phyloP scores from a whole-genome alignment of 2,113 vertebrate species.

The cattle (Bos taurus) region DNA sequence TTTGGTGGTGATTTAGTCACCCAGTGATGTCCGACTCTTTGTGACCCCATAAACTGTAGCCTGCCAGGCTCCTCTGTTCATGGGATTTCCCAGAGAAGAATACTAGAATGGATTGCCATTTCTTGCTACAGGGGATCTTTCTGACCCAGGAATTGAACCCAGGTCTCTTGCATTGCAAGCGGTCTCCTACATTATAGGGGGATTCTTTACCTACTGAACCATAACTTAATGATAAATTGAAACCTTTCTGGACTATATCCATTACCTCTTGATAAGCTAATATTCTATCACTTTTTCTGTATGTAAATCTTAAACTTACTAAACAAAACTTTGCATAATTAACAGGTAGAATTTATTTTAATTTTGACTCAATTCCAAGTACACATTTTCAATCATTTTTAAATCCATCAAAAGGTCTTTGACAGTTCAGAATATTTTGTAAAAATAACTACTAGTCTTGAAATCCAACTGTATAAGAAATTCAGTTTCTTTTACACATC shows the following conservation, averaged over 20 bases:
- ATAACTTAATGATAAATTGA: background rate
- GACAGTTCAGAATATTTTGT: background rate
- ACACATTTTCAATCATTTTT: slow-evolving; percentile 14
- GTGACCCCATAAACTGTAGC: background rate
- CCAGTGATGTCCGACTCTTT: background rate
- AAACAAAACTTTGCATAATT: background rate
- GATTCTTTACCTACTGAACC: background rate
- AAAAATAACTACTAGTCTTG: background rate
- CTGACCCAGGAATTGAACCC: background rate
- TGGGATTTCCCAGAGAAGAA: background rate
- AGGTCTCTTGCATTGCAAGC: background rate
- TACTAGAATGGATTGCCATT: background rate
- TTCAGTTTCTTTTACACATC: background rate
- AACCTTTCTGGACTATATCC: background rate
- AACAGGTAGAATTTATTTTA: background rate
- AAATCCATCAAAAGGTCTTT: background rate
- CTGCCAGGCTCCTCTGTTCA: background rate
- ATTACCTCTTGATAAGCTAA: background rate
- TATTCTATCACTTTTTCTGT: background rate
- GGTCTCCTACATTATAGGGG: fast-evolving
- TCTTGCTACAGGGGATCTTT: background rate
- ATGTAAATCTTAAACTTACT: background rate
- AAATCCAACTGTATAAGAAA: background rate
- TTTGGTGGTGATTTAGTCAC: background rate
- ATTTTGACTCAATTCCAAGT: background rate